Conservation (phyloP, 1,140 invertebrate genomes). For the Lethrus apterus region DNA sequence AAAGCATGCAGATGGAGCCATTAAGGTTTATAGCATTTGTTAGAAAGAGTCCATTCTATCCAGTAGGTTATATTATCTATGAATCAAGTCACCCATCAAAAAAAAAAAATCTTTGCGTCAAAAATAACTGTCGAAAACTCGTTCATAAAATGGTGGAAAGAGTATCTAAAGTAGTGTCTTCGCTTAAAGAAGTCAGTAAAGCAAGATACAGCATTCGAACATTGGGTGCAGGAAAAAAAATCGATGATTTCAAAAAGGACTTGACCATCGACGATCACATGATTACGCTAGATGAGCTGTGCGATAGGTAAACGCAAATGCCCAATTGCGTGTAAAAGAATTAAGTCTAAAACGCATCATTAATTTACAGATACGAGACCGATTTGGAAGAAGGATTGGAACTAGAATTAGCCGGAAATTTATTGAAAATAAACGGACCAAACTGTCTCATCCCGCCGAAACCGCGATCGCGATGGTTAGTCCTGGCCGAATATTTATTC, state of each 20-base stretch:
- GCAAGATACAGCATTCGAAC: background rate
- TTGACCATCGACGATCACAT: constrained; percentile 69
- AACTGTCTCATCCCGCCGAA: constrained; percentile 51
- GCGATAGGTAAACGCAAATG: constrained; percentile 15
- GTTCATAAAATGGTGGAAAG: too few species aligned
- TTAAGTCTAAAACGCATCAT: constrained; percentile 18
- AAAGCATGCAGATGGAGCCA: too few species aligned
- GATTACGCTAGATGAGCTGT: constrained; percentile 56
- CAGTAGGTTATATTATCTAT: too few species aligned
- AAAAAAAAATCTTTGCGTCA: too few species aligned
- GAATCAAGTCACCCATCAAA: background rate
- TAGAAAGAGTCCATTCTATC: too few species aligned
- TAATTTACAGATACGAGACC: constrained; percentile 41
- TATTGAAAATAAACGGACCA: constrained; percentile 54
- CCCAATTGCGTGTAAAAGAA: background rate
- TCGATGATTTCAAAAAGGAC: constrained; percentile 56
- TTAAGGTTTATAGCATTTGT: too few species aligned
- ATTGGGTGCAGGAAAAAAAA: constrained; percentile 13
- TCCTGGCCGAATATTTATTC: constrained; percentile 43
- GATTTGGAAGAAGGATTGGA: constrained; percentile 51
- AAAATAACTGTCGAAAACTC: too few species aligned
- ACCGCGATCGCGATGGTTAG: constrained; percentile 19
- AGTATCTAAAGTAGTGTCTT: too few species aligned
- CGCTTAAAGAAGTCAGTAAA: too few species aligned
- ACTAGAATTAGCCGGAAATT: constrained; percentile 44